phyloP scores from a whole-genome alignment of 2,797 vertebrate species.

The Gadopsis marmoratus region DNA sequence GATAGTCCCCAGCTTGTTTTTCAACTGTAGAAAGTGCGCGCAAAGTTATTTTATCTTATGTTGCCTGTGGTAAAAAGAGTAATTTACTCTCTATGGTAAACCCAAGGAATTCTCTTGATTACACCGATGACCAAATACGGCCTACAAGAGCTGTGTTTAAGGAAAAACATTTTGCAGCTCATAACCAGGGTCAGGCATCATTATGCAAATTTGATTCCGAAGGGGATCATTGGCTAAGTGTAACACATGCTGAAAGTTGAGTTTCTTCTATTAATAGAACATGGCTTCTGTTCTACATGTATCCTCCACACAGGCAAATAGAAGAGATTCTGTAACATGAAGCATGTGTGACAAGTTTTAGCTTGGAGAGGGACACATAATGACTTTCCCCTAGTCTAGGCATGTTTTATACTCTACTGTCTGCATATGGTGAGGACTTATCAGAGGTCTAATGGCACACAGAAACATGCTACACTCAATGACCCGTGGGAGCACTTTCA shows the following conservation, averaged over 20 bases:
- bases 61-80: constrained; percentile 73
- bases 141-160: constrained; percentile 40
- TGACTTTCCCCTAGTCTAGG: constrained; percentile 46
- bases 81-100: constrained; percentile 70
- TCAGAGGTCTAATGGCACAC: constrained; percentile 68
- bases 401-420: constrained; percentile 54
- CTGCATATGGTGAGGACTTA: constrained; percentile 63
- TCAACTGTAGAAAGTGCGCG: constrained; percentile 78
- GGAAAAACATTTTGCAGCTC: constrained; percentile 51
- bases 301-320: constrained; percentile 20
- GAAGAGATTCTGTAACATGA: constrained; percentile 55
- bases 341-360: constrained; percentile 62
- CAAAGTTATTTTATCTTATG: constrained; percentile 83
- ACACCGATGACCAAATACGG: constrained; percentile 55
- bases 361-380: constrained; percentile 59
- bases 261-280: background rate
- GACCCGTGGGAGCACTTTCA: constrained; percentile 59
- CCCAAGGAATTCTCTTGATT: constrained; percentile 73
- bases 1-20: constrained; percentile 85
- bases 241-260: constrained; percentile 17
- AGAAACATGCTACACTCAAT: constrained; percentile 70
- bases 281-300: constrained; percentile 27
- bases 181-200: constrained; percentile 40
- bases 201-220: constrained; percentile 41
- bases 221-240: constrained; percentile 26